Percentiles rank a stretch among this genome's conserved stretches.
phyloP scores from a whole-genome alignment of 2,888 invertebrate species.

The Maniola hyperantus region DNA sequence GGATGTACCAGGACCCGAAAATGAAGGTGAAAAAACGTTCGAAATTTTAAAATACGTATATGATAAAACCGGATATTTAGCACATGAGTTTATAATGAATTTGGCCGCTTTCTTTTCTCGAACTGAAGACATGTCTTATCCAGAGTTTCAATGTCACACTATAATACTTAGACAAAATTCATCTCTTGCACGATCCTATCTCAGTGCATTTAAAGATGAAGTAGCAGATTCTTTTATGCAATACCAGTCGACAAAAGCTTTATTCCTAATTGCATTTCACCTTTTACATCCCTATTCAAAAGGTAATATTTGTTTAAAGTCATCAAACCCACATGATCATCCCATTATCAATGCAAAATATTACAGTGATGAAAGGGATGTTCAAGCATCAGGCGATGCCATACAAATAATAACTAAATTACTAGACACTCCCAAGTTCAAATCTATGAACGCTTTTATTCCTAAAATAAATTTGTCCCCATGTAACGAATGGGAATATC shows the following conservation, averaged over 20 bases:
- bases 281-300: constrained; percentile 77
- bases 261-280: constrained; percentile 59
- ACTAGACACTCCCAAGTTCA: constrained; percentile 52
- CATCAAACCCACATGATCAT: constrained; percentile 79
- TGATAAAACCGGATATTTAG: constrained; percentile 76
- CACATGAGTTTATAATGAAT: constrained; percentile 79
- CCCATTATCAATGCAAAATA: constrained; percentile 86
- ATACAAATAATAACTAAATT: constrained; percentile 55
- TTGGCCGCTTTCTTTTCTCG: constrained; percentile 56
- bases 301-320: constrained; percentile 81
- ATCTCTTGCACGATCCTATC: neutral
- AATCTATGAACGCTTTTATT: constrained; percentile 51
- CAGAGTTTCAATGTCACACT: constrained; percentile 58
- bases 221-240: constrained; percentile 36
- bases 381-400: constrained; percentile 55
- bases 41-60: constrained; percentile 73
- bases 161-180: constrained; percentile 34
- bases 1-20: constrained; percentile 49
- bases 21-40: constrained; percentile 48
- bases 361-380: constrained; percentile 81
- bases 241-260: constrained; percentile 50
- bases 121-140: constrained; percentile 51
- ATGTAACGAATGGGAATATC: constrained; percentile 51
- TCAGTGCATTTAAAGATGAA: constrained; percentile 11
- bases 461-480: constrained; percentile 51